phyloP scores from a whole-genome alignment of 2,797 vertebrate genomes.

The Craterocephalus amniculus region DNA sequence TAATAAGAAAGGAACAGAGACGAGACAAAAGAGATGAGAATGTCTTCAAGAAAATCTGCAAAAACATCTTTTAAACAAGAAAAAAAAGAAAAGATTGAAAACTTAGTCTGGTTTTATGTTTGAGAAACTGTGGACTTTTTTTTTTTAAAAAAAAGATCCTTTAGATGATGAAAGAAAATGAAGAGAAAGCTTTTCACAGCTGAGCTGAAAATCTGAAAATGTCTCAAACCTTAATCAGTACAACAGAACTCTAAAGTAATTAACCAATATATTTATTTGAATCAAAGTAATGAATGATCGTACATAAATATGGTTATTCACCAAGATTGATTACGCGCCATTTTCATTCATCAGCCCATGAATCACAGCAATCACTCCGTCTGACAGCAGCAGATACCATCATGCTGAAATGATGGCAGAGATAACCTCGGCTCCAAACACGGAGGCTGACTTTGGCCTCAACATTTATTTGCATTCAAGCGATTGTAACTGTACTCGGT shows the following conservation, averaged over 20 bases:
- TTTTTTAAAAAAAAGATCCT: too few species aligned
- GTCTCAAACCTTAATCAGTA: background rate
- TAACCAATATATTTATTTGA: background rate
- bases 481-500: too few species aligned
- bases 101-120: too few species aligned
- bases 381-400: background rate
- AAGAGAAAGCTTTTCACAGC: too few species aligned
- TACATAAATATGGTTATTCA: background rate
- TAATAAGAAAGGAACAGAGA: too few species aligned
- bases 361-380: background rate
- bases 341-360: background rate
- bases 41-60: too few species aligned
- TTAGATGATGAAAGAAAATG: too few species aligned
- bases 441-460: background rate
- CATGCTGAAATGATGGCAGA: slow-evolving; percentile 1
- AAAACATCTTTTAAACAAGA: too few species aligned
- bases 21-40: too few species aligned
- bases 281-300: background rate
- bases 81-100: too few species aligned
- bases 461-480: slow-evolving; percentile 10
- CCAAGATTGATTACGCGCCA: background rate
- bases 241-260: background rate
- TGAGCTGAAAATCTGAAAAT: background rate
- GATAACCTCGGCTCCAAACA: background rate
- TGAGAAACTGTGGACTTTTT: too few species aligned